Conservation (phyloP, 1,140 invertebrate species). For the Eurosta solidaginis region DNA sequence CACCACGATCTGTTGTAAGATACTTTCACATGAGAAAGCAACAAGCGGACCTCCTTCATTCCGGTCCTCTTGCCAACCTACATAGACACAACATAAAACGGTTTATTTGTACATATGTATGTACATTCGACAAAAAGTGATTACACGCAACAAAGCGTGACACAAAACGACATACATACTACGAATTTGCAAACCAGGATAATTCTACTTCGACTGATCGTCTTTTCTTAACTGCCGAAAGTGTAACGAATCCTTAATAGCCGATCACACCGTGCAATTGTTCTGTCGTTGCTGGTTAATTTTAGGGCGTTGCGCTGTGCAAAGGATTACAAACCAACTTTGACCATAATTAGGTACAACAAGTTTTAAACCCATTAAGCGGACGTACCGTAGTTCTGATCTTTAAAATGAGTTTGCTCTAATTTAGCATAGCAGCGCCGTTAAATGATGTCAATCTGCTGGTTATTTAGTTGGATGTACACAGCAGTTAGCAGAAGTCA, state of each 20-base stretch:
- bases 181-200: neutral
- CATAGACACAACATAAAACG: too few relatives aligned
- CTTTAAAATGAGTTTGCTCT: too few relatives aligned
- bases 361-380: conserved; percentile 56
- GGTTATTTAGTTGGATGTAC: neutral
- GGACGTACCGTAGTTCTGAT: neutral
- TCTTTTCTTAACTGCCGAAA: neutral
- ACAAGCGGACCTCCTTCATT: neutral
- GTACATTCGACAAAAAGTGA: neutral
- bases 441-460: conserved; percentile 13
- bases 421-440: neutral
- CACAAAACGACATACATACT: neutral
- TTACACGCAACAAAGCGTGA: neutral
- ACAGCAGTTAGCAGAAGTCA: neutral
- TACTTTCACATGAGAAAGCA: too few relatives aligned
- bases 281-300: neutral
- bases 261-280: neutral
- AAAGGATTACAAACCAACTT: conserved; percentile 53
- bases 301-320: conserved; percentile 40
- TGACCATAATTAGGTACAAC: conserved; percentile 58
- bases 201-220: neutral
- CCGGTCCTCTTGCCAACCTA: neutral
- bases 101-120: neutral
- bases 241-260: conserved; percentile 6
- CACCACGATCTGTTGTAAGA: too few relatives aligned